Conservation (phyloP, 2,113 vertebrate species). For the Lepisosteus oculatus region DNA sequence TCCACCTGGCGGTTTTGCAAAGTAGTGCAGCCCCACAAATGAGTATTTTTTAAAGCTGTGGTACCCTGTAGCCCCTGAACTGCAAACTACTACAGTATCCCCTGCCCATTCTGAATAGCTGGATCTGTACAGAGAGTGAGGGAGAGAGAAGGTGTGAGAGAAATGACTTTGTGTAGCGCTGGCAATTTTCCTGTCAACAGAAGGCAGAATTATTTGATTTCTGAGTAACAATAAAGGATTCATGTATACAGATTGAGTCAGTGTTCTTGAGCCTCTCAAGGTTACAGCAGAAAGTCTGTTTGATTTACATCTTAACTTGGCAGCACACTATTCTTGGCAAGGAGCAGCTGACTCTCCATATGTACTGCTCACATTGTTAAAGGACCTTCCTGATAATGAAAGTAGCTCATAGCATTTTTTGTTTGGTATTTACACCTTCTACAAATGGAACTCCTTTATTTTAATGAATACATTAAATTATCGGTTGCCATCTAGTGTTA, state of each 20-base stretch:
- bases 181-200: constrained; percentile 48
- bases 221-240: constrained; percentile 47
- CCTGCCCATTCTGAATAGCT: too few species aligned
- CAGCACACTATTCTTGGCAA: background rate
- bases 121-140: background rate
- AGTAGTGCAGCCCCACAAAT: too few species aligned
- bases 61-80: too few species aligned
- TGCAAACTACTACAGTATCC: too few species aligned
- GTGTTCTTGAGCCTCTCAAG: constrained; percentile 47
- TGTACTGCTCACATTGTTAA: background rate
- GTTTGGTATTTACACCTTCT: too few species aligned
- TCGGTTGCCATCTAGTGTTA: too few species aligned
- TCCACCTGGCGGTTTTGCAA: too few species aligned
- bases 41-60: too few species aligned
- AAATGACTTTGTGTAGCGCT: constrained; percentile 15
- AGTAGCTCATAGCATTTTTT: constrained; percentile 9
- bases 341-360: constrained; percentile 7
- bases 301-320: constrained; percentile 34
- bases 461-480: too few species aligned
- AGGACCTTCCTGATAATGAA: background rate
- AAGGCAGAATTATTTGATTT: constrained; percentile 50
- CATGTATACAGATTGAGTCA: constrained; percentile 49
- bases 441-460: too few species aligned
- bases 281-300: constrained; percentile 45
- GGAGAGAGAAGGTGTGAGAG: background rate